Evolutionary conservation across 2,888 invertebrate genomes (phyloP).

Genomic region (Ommatoiulus sabulosus): DNA sequence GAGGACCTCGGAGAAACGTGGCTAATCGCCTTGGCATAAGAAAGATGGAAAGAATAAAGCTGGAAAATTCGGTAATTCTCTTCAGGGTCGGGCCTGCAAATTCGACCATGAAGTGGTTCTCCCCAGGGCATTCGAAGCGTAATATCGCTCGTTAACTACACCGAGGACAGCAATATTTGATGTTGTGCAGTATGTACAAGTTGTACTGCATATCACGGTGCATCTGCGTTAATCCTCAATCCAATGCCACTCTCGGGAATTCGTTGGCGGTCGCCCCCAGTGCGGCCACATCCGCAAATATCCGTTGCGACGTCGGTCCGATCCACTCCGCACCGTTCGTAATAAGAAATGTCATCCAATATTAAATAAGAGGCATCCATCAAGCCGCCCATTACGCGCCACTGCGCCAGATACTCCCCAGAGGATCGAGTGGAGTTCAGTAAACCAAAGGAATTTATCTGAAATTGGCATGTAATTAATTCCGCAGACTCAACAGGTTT

Average conservation of each 20-base stretch:
- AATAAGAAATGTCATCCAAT: neutral
- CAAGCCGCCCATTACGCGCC: neutral
- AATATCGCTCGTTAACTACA: neutral
- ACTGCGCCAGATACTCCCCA: neutral
- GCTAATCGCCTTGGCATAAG: no score
- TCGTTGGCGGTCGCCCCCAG: neutral
- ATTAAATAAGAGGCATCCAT: slow-evolving; percentile 13
- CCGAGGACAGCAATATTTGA: neutral
- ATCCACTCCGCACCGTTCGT: neutral
- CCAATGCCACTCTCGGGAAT: neutral
- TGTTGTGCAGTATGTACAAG: neutral
- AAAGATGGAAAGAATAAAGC: no score
- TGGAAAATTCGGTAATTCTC: no score
- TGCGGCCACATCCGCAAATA: neutral
- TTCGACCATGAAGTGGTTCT: no score
- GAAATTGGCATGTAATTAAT: slow-evolving; percentile 25
- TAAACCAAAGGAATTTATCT: slow-evolving; percentile 34
- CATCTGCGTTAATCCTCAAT: neutral
- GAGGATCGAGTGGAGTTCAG: neutral
- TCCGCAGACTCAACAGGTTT: slow-evolving; percentile 10
- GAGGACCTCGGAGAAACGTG: no score
- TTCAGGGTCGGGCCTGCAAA: no score
- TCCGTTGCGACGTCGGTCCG: neutral
- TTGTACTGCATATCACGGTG: no score
- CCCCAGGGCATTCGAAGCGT: neutral